Conservation (phyloP, 2,113 vertebrate genomes). For the Prunella fulvescens region DNA sequence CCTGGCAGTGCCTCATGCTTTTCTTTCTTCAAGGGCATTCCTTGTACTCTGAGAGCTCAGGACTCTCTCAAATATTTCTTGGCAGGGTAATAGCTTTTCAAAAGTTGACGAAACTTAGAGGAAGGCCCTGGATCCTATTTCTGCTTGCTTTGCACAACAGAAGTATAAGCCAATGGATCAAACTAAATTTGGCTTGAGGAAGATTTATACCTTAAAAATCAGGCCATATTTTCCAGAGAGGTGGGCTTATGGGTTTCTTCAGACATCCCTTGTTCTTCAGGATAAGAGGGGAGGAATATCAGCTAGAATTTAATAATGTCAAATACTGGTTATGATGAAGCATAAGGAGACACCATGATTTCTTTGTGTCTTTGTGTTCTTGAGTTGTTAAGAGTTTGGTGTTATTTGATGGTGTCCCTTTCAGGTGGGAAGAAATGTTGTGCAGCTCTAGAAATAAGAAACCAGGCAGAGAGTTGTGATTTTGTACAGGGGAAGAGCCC, state of each 20-base stretch:
- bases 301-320: not conserved
- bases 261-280: not conserved
- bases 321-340: not conserved
- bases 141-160: not conserved
- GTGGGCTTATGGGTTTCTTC: not conserved
- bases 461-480: not conserved
- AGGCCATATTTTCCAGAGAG: not conserved
- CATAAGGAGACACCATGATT: not conserved
- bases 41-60: not conserved
- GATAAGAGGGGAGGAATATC: not conserved
- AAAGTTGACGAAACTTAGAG: not conserved
- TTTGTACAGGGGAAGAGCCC: not conserved
- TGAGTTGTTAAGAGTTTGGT: not conserved
- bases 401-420: not conserved
- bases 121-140: not conserved
- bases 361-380: not conserved
- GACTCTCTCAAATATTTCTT: not conserved
- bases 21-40: not conserved
- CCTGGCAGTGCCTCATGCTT: not conserved
- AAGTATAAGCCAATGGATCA: not conserved
- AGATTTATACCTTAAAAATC: not conserved
- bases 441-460: not conserved
- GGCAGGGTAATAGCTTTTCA: not conserved
- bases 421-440: not conserved
- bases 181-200: not conserved